phyloP scores from a whole-genome alignment of 2,888 invertebrate genomes.

The Apamea crenata region DNA sequence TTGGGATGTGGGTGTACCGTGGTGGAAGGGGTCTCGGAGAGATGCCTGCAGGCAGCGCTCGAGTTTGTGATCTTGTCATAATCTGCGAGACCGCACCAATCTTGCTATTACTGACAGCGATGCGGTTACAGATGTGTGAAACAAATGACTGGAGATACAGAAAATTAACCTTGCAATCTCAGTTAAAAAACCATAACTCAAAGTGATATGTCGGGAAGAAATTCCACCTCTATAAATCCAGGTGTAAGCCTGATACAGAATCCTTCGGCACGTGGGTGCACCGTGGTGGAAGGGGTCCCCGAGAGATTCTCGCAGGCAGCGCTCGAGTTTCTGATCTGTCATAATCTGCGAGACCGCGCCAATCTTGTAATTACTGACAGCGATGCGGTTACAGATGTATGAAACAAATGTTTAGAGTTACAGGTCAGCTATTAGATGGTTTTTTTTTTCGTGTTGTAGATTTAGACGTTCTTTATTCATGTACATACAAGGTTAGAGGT shows the following conservation, averaged over 20 bases:
- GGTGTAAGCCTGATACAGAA: conserved; percentile 1
- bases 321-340: conserved; percentile 7
- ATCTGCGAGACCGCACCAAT: conserved; percentile 30
- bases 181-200: background rate
- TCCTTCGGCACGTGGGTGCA: background rate
- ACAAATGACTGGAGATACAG: background rate
- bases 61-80: conserved; percentile 25
- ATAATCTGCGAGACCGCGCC: conserved; percentile 31
- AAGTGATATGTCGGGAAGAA: background rate
- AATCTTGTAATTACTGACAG: conserved; percentile 43
- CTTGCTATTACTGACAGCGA: conserved; percentile 32
- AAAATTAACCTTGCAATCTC: too few species aligned
- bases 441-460: background rate
- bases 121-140: conserved; percentile 20
- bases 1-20: background rate
- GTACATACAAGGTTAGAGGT: background rate
- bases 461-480: background rate
- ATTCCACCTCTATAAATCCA: conserved; percentile 10
- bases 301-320: background rate
- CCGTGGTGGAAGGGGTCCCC: conserved; percentile 1
- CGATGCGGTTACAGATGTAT: conserved; percentile 5
- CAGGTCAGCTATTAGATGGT: background rate
- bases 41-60: background rate
- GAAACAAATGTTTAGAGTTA: conserved; percentile 6
- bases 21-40: conserved; percentile 9